phyloP scores from a whole-genome alignment of 2,888 invertebrate species.

The Polietes domitor region DNA sequence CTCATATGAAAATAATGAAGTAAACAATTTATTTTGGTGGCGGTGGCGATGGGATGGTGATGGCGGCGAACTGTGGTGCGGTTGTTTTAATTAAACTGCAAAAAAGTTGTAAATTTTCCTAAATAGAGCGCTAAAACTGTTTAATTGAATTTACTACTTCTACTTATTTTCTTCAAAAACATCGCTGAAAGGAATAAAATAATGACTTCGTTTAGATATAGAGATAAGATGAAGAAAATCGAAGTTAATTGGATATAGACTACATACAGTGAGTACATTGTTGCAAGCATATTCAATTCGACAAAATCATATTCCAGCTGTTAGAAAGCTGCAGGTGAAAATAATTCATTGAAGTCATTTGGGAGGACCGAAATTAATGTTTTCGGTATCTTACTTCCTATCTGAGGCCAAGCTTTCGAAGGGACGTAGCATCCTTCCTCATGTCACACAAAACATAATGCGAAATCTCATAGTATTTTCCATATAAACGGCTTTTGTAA shows the following conservation, averaged over 20 bases:
- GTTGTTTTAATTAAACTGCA: slow-evolving; percentile 48
- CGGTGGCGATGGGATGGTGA: background rate
- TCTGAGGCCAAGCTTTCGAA: too few species aligned
- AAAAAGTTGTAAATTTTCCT: slow-evolving; percentile 62
- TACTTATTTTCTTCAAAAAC: background rate
- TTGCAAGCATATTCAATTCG: background rate
- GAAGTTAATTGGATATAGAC: slow-evolving; percentile 4
- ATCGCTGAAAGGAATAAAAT: background rate
- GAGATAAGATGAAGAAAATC: background rate
- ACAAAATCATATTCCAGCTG: too few species aligned
- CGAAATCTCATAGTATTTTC: too few species aligned
- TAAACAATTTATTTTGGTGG: slow-evolving; percentile 51
- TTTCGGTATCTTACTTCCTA: too few species aligned
- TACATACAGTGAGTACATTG: too few species aligned
- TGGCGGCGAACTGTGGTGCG: background rate
- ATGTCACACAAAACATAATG: too few species aligned
- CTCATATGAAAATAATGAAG: slow-evolving; percentile 53
- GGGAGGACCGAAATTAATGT: too few species aligned
- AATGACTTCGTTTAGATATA: background rate
- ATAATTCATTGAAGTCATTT: too few species aligned
- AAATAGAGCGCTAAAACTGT: slow-evolving; percentile 66
- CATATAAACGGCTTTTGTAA: too few species aligned
- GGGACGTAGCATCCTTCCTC: too few species aligned
- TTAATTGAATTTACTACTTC: slow-evolving; percentile 52
- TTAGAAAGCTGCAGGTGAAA: too few species aligned